These are phyloP conservation scores for Eurois occulta DNA, from an alignment of 2,888 invertebrate species.

Conservation along the genomic window DNA sequence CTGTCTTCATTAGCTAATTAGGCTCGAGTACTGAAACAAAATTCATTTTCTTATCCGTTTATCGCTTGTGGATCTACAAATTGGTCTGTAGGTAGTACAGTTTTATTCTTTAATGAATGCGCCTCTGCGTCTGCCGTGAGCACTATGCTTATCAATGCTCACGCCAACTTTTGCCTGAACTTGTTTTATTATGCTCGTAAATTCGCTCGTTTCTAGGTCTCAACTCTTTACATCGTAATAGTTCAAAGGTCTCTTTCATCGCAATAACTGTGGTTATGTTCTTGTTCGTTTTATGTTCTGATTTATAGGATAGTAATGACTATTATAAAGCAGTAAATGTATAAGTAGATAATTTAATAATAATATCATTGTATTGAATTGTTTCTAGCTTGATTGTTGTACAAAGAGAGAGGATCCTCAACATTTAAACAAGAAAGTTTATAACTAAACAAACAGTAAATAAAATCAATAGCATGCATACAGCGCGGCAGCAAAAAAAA, in stretches of 20 bases:
- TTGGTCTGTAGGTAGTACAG: conserved; percentile 53
- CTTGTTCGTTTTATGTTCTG: conserved; percentile 37
- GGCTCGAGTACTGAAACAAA: conserved; percentile 19
- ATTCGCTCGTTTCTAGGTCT: conserved; percentile 54
- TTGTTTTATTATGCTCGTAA: conserved; percentile 61
- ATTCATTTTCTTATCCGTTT: conserved; percentile 45
- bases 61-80: conserved; percentile 52
- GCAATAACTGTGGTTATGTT: conserved; percentile 30
- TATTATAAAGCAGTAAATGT: conserved; percentile 5
- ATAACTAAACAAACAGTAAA: conserved; percentile 7
- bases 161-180: conserved; percentile 54
- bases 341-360: background rate
- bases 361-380: background rate
- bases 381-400: background rate
- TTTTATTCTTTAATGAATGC: conserved; percentile 60
- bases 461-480: conserved; percentile 44
- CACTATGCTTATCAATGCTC: conserved; percentile 67
- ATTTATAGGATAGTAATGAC: conserved; percentile 29
- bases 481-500: conserved; percentile 41
- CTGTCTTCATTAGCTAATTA: conserved; percentile 57
- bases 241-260: conserved; percentile 52
- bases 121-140: conserved; percentile 61
- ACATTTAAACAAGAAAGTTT: too few species aligned
- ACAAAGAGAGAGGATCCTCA: too few species aligned
- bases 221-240: conserved; percentile 52